phyloP scores from a whole-genome alignment of 2,113 vertebrate genomes.

The Eonycteris spelaea region DNA sequence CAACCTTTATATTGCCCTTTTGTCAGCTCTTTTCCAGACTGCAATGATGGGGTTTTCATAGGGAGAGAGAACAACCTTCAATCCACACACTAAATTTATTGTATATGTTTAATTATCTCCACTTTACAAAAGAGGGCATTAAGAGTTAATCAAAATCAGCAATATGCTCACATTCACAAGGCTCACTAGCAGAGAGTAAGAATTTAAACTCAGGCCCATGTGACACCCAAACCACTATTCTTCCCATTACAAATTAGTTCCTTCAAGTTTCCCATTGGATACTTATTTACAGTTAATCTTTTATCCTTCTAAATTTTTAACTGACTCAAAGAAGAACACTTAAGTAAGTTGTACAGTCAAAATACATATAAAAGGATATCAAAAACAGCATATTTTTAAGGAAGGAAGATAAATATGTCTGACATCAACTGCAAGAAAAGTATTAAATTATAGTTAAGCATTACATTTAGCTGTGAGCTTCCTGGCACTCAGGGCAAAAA shows the following conservation, averaged over 20 bases:
- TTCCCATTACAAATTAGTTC: not conserved
- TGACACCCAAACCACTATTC: not conserved
- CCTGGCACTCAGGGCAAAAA: conserved; percentile 24
- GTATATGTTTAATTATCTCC: not conserved
- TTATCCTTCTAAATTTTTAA: conserved; percentile 10
- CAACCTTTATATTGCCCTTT: not conserved
- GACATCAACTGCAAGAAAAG: not conserved
- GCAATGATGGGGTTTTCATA: not conserved
- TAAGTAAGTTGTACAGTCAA: not conserved
- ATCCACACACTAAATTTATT: not conserved
- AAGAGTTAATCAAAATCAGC: not conserved
- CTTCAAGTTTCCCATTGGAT: not conserved
- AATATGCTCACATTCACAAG: not conserved
- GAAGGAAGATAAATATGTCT: not conserved
- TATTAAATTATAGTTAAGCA: not conserved
- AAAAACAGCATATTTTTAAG: conserved; percentile 4
- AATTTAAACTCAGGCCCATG: not conserved
- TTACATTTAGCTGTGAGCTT: conserved; percentile 42
- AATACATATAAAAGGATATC: not conserved
- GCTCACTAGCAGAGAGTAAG: not conserved
- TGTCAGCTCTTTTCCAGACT: not conserved
- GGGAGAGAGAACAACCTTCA: not conserved
- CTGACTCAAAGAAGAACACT: not conserved
- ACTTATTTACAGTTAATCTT: conserved; percentile 21
- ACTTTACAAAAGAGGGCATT: not conserved